Evolutionary conservation across 2,797 vertebrate genomes (phyloP).

Genomic region (Nannoperca australis): DNA sequence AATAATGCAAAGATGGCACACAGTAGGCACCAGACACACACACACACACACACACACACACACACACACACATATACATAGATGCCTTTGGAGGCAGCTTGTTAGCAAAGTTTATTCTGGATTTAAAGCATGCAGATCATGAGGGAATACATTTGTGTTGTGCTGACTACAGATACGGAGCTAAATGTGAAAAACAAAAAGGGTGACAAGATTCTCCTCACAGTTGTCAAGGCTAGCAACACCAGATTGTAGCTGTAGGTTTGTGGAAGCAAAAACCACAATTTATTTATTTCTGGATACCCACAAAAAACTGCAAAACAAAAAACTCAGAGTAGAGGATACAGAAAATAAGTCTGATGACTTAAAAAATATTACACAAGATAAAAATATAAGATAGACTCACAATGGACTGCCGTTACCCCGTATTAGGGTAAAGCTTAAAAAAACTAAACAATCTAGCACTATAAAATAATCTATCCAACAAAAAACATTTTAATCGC

Average conservation of each 20-base stretch:
- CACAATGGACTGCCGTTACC: neutral
- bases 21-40: conserved; percentile 3
- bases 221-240: conserved; percentile 17
- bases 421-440: neutral
- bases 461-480: neutral
- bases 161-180: conserved; percentile 14
- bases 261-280: conserved; percentile 19
- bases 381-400: neutral
- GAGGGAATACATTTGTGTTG: conserved; percentile 33
- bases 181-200: conserved; percentile 41
- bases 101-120: conserved; percentile 49
- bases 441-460: neutral
- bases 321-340: conserved; percentile 9
- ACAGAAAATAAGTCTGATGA: neutral
- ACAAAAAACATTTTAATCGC: neutral
- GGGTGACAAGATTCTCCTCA: conserved; percentile 23
- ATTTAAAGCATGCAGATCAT: conserved; percentile 36
- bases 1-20: conserved; percentile 39
- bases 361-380: neutral
- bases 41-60: neutral
- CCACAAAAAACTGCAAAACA: conserved; percentile 11
- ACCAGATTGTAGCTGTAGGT: conserved; percentile 14
- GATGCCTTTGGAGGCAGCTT: conserved; percentile 37
- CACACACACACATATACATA: neutral
- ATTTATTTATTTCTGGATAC: conserved; percentile 27